Base-by-base conservation (phyloP, 2,888 invertebrate genomes). In the Polylopha cassiicola region DNA sequence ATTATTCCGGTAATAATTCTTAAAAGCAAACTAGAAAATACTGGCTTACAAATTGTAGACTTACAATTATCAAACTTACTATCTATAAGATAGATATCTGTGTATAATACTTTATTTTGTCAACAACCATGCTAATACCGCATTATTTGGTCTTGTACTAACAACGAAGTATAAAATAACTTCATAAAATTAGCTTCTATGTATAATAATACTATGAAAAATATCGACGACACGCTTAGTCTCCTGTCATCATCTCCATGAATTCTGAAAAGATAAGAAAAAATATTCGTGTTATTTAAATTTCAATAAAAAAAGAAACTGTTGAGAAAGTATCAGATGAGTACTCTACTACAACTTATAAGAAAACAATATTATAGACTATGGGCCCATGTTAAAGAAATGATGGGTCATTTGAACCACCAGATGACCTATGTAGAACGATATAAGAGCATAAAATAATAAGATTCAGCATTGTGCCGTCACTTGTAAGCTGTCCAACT, bases 181-280 rank as follows among this genome's bases (percentile, higher is more conserved):
- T 64, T 61, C 61, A 59, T 65, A 60, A 65, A 67, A 69, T 67
- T 73, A 73, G 55, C 59, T 53, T 68, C 66, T 77, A 73, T 65
- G 58, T 58, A 60, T 65, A 66, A 67, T 64, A 68, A 56, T 57
- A 53, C 51, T 61, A 60, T 59, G 53, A 58, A 54, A n/a, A 58
- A 49, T 48, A 43, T 43, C 41, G 46, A 51, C 46, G 46, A 48
- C 44, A 47, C 44, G 46, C 56, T 89, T 91, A 95, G 79, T 94
- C 94, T 65, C 94, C 95, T 67, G 94, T 94, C 95, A 95, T 95
- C 95, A 95, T 95, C 86, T 95, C 95, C 95, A 95, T 95, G 87
- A 95, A 95, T 87, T 95, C 95, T 95, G 87, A 38, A 87, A 87
- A 54, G 59, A 72, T 58, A 46, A 37, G 50, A 49, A 51, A 39